These are phyloP conservation scores for Pseudomyrmex sp. DNA, from an alignment of 1,140 invertebrate genomes.

Conservation along the genomic window DNA sequence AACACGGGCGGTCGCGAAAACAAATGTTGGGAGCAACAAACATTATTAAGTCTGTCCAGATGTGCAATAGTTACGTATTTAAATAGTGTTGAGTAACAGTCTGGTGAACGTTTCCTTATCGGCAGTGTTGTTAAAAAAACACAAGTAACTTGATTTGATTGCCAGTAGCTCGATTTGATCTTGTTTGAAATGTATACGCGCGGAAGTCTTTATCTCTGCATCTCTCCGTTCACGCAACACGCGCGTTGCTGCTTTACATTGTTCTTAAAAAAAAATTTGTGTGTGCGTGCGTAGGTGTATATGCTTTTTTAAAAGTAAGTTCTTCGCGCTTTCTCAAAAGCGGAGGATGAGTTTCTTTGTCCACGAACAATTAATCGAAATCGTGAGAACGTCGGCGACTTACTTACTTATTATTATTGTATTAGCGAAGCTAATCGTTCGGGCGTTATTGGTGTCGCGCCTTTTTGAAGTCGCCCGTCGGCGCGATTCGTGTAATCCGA, in stretches of 20 bases:
- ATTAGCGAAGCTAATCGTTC: constrained; percentile 19
- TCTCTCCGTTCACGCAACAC: not conserved
- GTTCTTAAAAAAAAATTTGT: not conserved
- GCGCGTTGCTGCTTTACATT: not conserved
- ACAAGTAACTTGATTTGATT: not conserved
- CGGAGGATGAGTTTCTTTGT: not conserved
- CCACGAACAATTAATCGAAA: constrained; percentile 11
- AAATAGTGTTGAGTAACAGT: not conserved
- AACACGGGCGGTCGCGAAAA: not conserved
- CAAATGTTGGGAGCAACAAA: not conserved
- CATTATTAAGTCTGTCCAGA: not conserved
- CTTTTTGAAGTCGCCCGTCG: not conserved
- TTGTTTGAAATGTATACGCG: not conserved
- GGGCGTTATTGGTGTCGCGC: not conserved
- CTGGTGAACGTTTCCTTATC: constrained; percentile 8
- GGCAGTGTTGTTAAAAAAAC: not conserved
- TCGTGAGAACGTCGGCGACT: too few relatives aligned
- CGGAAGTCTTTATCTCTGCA: not conserved
- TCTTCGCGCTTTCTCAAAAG: not conserved
- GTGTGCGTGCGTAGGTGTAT: not conserved
- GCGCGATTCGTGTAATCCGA: constrained; percentile 34
- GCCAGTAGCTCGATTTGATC: not conserved
- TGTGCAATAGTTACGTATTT: constrained; percentile 8
- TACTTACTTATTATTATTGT: not conserved
- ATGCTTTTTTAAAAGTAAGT: not conserved